phyloP scores from a whole-genome alignment of 2,888 invertebrate genomes.

The Atethmia centrago region DNA sequence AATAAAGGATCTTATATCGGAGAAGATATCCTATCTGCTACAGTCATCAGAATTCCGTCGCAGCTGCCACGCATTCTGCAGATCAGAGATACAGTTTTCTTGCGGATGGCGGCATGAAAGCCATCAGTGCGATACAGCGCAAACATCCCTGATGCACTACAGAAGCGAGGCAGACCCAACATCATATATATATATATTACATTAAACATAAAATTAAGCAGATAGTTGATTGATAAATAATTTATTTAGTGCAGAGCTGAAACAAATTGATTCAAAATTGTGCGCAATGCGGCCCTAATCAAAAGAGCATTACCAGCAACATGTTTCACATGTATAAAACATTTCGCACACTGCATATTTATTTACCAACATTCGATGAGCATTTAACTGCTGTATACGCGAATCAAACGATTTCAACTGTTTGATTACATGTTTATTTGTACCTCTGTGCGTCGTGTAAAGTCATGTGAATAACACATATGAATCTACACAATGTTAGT shows the following conservation, averaged over 20 bases:
- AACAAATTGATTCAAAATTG: constrained; percentile 39
- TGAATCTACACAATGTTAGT: constrained; percentile 28
- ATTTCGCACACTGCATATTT: constrained; percentile 46
- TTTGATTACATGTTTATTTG: constrained; percentile 33
- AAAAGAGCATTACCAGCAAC: constrained; percentile 47
- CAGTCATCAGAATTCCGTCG: no score
- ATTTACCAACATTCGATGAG: constrained; percentile 45
- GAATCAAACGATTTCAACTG: constrained; percentile 43
- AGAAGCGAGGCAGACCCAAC: no score
- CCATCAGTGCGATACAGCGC: no score
- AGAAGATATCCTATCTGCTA: no score
- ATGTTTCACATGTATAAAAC: constrained; percentile 46
- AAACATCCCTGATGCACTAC: no score
- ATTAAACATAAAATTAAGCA: constrained; percentile 26
- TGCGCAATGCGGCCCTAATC: constrained; percentile 60
- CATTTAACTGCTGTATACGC: constrained; percentile 42
- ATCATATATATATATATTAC: no score
- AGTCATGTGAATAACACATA: constrained; percentile 2
- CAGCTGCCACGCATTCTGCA: no score
- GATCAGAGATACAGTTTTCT: no score
- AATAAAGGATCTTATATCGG: no score
- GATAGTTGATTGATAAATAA: constrained; percentile 42
- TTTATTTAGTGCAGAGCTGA: constrained; percentile 44
- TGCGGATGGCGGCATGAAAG: no score
- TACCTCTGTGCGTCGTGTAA: constrained; percentile 1